These are phyloP conservation scores for Mizuhopecten yessoensis DNA, from an alignment of 1,140 invertebrate genomes.

Conservation along the genomic window DNA sequence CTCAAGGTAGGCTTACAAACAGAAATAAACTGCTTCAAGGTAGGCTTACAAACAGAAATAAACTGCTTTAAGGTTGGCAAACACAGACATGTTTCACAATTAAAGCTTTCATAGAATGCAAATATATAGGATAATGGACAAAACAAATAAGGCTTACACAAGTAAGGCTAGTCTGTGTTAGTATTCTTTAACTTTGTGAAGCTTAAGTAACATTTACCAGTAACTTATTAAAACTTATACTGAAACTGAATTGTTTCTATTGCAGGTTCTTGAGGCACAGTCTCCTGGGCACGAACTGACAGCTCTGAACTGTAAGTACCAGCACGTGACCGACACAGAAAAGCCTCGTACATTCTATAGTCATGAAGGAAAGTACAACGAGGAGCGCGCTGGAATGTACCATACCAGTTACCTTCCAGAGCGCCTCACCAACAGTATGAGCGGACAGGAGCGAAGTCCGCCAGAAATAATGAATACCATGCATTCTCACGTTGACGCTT, in stretches of 20 bases:
- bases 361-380: slow-evolving; percentile 80
- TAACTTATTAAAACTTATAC: too few relatives aligned
- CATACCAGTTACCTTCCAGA: slow-evolving; percentile 80
- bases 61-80: too few relatives aligned
- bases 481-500: slow-evolving; percentile 74
- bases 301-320: slow-evolving; percentile 74
- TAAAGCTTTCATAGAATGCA: too few relatives aligned
- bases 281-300: slow-evolving; percentile 75
- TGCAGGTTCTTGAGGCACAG: slow-evolving; percentile 70
- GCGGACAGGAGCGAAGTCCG: slow-evolving; percentile 65
- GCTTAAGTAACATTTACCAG: too few relatives aligned
- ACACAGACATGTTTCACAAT: too few relatives aligned
- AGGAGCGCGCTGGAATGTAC: slow-evolving; percentile 81
- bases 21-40: too few relatives aligned
- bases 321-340: slow-evolving; percentile 69
- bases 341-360: slow-evolving; percentile 77
- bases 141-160: too few relatives aligned
- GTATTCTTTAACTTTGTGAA: too few relatives aligned
- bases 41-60: too few relatives aligned
- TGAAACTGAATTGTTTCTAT: not conserved
- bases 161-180: too few relatives aligned
- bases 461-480: slow-evolving; percentile 77
- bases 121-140: too few relatives aligned
- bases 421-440: slow-evolving; percentile 74
- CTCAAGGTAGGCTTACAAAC: not conserved